Evolutionary conservation across 2,797 vertebrate genomes (phyloP).

Genomic region (Cossypha polioptera): DNA sequence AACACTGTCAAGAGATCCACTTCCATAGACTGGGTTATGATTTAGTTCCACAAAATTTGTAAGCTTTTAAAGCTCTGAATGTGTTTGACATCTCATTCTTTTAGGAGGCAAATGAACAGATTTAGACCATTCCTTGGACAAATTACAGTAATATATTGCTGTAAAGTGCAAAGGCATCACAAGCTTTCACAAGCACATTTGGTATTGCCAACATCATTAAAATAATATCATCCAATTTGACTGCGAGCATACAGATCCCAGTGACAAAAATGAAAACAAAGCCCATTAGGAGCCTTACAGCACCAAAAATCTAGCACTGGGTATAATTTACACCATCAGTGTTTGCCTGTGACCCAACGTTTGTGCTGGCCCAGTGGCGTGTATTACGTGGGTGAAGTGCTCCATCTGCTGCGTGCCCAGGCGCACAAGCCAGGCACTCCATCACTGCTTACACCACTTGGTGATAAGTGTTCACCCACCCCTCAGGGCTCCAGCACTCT

Average conservation of each 20-base stretch:
- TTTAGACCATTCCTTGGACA: not conserved
- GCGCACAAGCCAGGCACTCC: not conserved
- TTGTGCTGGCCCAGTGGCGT: fast-evolving
- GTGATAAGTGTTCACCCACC: not conserved
- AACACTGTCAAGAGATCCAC: not conserved
- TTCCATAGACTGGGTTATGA: not conserved
- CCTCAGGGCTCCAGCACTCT: not conserved
- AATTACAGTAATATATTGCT: not conserved
- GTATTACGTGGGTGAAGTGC: not conserved
- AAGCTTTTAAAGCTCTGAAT: not conserved
- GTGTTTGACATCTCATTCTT: not conserved
- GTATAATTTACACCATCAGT: not conserved
- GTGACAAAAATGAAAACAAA: not conserved
- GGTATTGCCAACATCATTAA: not conserved
- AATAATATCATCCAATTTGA: not conserved
- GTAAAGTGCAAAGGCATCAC: not conserved
- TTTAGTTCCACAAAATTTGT: not conserved
- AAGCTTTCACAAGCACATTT: not conserved
- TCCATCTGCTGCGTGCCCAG: constrained; percentile 20
- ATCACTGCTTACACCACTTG: not conserved
- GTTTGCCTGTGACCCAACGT: not conserved
- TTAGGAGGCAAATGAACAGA: not conserved
- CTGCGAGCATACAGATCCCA: not conserved
- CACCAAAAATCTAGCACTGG: not conserved
- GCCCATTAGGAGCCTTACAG: not conserved